These are phyloP conservation scores for Drosophila murphyi DNA, from an alignment of 1,140 invertebrate genomes.

Conservation along the genomic window DNA sequence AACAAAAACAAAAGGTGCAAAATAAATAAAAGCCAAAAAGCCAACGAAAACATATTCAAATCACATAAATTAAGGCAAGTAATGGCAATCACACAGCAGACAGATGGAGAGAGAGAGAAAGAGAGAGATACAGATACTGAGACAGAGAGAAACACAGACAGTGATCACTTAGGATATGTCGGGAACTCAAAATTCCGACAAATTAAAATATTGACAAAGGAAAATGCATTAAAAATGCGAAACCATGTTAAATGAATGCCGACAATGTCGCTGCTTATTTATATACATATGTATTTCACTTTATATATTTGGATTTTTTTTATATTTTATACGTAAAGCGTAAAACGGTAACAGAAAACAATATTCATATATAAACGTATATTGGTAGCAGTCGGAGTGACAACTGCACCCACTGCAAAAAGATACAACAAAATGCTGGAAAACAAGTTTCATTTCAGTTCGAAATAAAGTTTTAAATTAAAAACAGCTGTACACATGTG, in stretches of 20 bases:
- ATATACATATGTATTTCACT: conserved; percentile 43
- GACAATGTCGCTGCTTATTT: conserved; percentile 42
- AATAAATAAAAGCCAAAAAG: conserved; percentile 1
- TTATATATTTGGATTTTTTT: not conserved
- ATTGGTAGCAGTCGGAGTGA: conserved; percentile 11
- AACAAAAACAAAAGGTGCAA: not conserved
- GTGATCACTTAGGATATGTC: conserved; percentile 9
- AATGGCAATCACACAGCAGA: conserved; percentile 14
- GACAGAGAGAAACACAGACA: not conserved
- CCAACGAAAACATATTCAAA: conserved; percentile 25
- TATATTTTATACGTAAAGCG: conserved; percentile 6
- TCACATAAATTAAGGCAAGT: conserved; percentile 32
- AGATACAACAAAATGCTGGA: conserved; percentile 43
- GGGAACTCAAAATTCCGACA: conserved; percentile 30
- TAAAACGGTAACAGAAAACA: conserved; percentile 32
- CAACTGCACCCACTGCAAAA: conserved; percentile 57
- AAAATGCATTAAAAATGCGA: conserved; percentile 53
- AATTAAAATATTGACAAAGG: conserved; percentile 24
- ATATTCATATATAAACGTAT: conserved; percentile 16
- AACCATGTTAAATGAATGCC: conserved; percentile 55
- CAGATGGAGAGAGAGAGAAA: not conserved
- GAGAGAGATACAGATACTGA: not conserved
- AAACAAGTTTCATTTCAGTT: conserved; percentile 52
- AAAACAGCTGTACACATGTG: conserved; percentile 55
- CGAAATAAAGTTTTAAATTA: conserved; percentile 53